A percentile compares a stretch with the other conserved stretches of the same genome.
Conservation (phyloP, 2,888 invertebrate species). For the Ptychoptera albimana region DNA sequence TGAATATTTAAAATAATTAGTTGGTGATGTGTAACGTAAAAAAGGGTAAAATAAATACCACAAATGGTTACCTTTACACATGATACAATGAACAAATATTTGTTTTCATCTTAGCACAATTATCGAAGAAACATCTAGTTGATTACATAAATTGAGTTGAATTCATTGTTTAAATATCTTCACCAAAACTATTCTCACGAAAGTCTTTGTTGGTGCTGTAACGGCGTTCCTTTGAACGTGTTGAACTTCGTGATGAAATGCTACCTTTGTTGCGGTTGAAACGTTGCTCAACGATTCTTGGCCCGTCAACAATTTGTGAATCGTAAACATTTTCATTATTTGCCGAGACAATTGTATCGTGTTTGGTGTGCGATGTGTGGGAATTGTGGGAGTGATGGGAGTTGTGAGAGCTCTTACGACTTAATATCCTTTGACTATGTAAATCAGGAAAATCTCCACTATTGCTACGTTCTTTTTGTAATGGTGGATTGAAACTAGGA, state of each 20-base stretch:
- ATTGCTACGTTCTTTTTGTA: neutral
- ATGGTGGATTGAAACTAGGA: neutral
- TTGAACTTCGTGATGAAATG: constrained; percentile 1
- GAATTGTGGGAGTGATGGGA: constrained; percentile 21
- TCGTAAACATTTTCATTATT: neutral
- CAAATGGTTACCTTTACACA: too few relatives aligned
- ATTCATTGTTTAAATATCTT: neutral
- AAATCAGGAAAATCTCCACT: neutral
- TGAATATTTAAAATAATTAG: too few relatives aligned
- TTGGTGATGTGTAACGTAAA: too few relatives aligned
- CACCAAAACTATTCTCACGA: neutral
- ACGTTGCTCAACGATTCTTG: neutral
- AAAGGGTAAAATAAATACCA: too few relatives aligned
- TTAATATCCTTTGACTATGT: constrained; percentile 15
- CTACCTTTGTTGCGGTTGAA: neutral
- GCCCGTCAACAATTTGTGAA: neutral
- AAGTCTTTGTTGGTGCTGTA: neutral
- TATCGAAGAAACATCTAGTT: too few relatives aligned
- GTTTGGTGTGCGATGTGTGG: constrained; percentile 25
- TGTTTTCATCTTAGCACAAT: too few relatives aligned
- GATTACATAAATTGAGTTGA: too few relatives aligned
- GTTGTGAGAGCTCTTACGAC: constrained; percentile 22
- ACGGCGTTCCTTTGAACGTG: constrained; percentile 1
- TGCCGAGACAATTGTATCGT: constrained; percentile 12
- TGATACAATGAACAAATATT: too few relatives aligned